Conservation (phyloP, 2,113 vertebrate genomes). For the Chamaetylas fuelleborni region DNA sequence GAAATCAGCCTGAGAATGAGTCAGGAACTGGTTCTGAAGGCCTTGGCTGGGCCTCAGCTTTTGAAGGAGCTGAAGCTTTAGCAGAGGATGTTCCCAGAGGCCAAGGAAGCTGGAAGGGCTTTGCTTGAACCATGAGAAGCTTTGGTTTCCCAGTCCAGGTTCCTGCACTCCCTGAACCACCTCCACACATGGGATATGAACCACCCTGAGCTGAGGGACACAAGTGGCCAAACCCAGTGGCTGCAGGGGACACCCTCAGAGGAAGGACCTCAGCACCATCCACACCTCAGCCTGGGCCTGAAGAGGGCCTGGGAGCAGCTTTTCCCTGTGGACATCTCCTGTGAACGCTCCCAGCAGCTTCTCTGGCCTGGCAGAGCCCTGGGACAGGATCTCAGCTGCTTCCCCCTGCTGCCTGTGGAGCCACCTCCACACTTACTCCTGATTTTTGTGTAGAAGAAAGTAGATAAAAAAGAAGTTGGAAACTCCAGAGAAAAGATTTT, state of each 20-base stretch:
- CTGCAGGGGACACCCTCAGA: background rate
- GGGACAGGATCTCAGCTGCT: background rate
- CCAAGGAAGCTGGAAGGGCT: background rate
- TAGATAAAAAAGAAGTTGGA: background rate
- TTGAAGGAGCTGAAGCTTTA: background rate
- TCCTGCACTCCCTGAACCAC: background rate
- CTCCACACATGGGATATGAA: accelerated
- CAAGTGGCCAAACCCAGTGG: accelerated
- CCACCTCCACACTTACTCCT: background rate
- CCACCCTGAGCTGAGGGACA: accelerated
- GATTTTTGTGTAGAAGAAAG: background rate
- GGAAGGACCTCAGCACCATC: background rate
- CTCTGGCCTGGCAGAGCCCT: background rate
- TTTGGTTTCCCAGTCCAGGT: background rate
- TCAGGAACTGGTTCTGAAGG: background rate
- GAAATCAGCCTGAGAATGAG: background rate
- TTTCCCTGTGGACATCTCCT: background rate
- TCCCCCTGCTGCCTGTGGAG: background rate
- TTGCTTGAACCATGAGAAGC: background rate
- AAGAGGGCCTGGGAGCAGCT: background rate
- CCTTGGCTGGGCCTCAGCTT: background rate
- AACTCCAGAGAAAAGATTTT: background rate
- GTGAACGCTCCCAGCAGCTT: background rate
- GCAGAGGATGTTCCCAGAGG: background rate
- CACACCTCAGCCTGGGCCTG: background rate